Evolutionary conservation across 2,888 invertebrate genomes (phyloP).

Genomic region (Diaprepes abbreviatus): DNA sequence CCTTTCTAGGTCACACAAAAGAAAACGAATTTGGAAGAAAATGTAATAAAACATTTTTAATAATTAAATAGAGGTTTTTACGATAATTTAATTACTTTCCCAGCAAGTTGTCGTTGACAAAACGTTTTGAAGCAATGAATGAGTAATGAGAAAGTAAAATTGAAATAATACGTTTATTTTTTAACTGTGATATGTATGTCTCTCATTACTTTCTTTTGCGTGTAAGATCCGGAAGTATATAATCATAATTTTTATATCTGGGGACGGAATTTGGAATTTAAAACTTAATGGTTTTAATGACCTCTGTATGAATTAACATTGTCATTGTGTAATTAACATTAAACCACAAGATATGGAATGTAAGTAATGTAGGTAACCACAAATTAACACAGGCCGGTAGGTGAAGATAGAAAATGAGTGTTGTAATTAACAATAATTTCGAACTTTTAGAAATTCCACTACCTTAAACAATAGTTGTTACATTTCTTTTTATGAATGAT

Average conservation of each 20-base stretch:
- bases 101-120: not conserved
- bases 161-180: conserved; percentile 1
- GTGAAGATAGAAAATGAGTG: too few relatives aligned
- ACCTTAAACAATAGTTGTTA: too few relatives aligned
- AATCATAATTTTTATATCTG: not conserved
- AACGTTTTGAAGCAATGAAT: not conserved
- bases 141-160: conserved; percentile 26
- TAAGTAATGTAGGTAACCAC: too few relatives aligned
- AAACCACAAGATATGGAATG: too few relatives aligned
- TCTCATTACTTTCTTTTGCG: conserved; percentile 22
- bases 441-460: too few relatives aligned
- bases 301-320: too few relatives aligned
- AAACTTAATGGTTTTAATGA: not conserved
- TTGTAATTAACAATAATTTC: too few relatives aligned
- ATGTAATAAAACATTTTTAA: not conserved
- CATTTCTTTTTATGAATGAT: too few relatives aligned
- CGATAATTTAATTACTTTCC: not conserved
- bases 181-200: not conserved
- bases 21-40: not conserved
- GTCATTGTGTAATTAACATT: too few relatives aligned
- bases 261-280: not conserved
- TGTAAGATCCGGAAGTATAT: not conserved
- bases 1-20: not conserved
- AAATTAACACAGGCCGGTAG: too few relatives aligned
- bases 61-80: not conserved